Percentiles rank a stretch among this genome's conserved stretches.
Evolutionary conservation across 2,888 invertebrate genomes (phyloP).

Genomic region (Oscheius sp.): DNA sequence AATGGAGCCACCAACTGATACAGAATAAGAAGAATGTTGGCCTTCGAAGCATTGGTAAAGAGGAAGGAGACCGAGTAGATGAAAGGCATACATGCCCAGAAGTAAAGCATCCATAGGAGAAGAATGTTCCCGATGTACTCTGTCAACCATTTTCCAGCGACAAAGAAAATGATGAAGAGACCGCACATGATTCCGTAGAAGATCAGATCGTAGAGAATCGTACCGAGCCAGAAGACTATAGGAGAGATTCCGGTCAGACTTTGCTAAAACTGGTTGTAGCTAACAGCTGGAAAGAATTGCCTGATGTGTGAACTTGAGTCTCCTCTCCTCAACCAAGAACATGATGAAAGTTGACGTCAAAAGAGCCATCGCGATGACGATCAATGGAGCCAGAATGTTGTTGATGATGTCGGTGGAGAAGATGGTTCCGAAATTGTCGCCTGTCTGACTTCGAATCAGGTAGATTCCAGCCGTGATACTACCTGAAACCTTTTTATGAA

Average conservation of each 20-base stretch:
- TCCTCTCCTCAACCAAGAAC: slow-evolving; percentile 58
- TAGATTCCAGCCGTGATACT: too few species aligned
- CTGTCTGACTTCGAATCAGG: too few species aligned
- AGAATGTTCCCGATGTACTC: background rate
- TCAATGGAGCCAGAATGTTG: background rate
- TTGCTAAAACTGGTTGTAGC: slow-evolving; percentile 40
- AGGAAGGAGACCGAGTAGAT: background rate
- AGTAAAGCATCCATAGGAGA: background rate
- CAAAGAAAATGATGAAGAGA: slow-evolving; percentile 27
- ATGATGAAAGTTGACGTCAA: slow-evolving; percentile 53
- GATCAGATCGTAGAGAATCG: slow-evolving; percentile 6
- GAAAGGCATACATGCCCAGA: slow-evolving; percentile 10
- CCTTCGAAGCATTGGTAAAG: background rate
- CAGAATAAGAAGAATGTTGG: background rate
- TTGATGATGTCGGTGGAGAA: too few species aligned
- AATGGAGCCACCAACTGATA: too few species aligned
- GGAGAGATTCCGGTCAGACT: slow-evolving; percentile 59
- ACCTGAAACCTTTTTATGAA: too few species aligned
- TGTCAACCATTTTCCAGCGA: background rate
- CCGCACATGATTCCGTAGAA: slow-evolving; percentile 23
- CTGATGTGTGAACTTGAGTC: slow-evolving; percentile 59
- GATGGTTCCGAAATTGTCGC: too few species aligned
- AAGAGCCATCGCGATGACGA: slow-evolving; percentile 41
- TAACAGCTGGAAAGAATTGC: slow-evolving; percentile 10
- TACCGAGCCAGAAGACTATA: slow-evolving; percentile 54